Evolutionary conservation across 1,140 invertebrate species (phyloP).

Genomic region (Drosophila triauraria): DNA sequence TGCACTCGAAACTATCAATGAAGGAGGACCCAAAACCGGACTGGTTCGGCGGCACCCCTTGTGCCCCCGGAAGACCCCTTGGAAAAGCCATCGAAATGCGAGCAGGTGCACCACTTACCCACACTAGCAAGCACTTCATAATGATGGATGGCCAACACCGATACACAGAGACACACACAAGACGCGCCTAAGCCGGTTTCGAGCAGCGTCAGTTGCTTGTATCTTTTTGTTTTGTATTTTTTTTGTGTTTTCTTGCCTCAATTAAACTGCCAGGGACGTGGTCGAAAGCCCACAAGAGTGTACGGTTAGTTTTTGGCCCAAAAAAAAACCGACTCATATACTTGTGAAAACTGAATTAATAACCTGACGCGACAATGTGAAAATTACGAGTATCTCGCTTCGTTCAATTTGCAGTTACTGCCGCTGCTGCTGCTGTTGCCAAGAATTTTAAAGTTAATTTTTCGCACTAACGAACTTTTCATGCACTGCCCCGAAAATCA

Average conservation of each 20-base stretch:
- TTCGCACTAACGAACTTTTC: constrained; percentile 56
- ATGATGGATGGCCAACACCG: constrained; percentile 73
- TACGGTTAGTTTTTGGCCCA: constrained; percentile 56
- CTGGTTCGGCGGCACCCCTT: not conserved
- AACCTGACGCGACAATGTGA: constrained; percentile 71
- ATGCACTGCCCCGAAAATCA: constrained; percentile 27
- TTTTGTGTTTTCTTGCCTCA: constrained; percentile 47
- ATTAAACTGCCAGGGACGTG: constrained; percentile 73
- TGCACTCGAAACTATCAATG: constrained; percentile 78
- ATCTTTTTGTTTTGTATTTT: constrained; percentile 35
- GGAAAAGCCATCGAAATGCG: constrained; percentile 68
- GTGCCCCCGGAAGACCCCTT: not conserved
- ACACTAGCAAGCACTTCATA: constrained; percentile 57
- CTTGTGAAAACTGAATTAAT: constrained; percentile 66
- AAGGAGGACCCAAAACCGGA: constrained; percentile 59
- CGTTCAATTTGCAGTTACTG: constrained; percentile 14
- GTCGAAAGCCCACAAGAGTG: constrained; percentile 76
- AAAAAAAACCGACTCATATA: constrained; percentile 15
- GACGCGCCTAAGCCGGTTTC: constrained; percentile 75
- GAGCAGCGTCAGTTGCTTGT: constrained; percentile 68
- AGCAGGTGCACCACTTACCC: constrained; percentile 71
- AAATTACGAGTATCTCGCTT: constrained; percentile 43
- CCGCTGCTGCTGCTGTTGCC: not conserved
- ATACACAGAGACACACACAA: constrained; percentile 5
- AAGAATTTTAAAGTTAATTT: constrained; percentile 41